Percentiles rank a stretch among this genome's conserved stretches.
These are phyloP conservation scores for Seladonia tumulorum DNA, from an alignment of 2,888 invertebrate species.

Conservation along the genomic window DNA sequence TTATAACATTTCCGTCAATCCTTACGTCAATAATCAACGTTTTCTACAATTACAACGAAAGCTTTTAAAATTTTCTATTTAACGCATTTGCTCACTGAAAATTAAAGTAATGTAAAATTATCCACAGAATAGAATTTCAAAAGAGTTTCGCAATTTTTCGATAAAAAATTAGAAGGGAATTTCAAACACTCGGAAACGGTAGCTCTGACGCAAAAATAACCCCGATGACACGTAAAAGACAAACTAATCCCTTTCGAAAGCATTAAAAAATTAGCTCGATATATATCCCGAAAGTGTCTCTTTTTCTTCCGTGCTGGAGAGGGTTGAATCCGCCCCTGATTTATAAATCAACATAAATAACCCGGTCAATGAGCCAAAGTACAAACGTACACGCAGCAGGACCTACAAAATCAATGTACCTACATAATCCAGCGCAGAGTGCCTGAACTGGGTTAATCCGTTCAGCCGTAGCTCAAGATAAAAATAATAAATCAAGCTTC, in stretches of 20 bases:
- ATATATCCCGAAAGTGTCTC: background rate
- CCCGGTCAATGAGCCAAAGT: background rate
- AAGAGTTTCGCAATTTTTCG: background rate
- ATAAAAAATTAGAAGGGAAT: background rate
- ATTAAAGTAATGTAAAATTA: background rate
- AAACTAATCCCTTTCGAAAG: background rate
- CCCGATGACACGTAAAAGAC: background rate
- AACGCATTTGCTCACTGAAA: no score
- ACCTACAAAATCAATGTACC: constrained; percentile 5
- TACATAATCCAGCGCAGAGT: background rate
- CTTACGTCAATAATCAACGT: no score
- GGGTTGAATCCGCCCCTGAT: background rate
- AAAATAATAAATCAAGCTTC: constrained; percentile 9
- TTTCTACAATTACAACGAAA: background rate
- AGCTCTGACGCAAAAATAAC: background rate
- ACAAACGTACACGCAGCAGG: background rate
- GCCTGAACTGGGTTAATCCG: background rate
- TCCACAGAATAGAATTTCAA: background rate
- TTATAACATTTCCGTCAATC: background rate
- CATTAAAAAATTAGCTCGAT: no score
- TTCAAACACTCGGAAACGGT: background rate
- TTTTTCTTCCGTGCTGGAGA: background rate
- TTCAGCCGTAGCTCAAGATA: constrained; percentile 17
- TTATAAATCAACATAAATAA: constrained; percentile 4
- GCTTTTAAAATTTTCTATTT: background rate